Evolutionary conservation across 1,140 invertebrate species (phyloP).

Genomic region (Coenobita brevimanus): DNA sequence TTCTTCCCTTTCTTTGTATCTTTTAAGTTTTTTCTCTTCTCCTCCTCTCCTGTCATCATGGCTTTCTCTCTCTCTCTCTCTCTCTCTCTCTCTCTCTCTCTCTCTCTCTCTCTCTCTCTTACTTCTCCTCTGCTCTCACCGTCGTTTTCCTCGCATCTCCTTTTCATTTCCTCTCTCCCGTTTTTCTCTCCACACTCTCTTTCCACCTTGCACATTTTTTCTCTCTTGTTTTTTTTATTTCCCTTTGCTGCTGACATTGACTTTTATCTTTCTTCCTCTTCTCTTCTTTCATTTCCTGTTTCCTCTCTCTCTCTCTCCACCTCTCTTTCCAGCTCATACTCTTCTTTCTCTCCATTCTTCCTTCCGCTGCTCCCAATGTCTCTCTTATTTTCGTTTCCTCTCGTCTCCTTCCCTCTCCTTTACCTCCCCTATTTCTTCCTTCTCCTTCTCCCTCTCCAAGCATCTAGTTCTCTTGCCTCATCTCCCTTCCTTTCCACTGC

Average conservation of each 20-base stretch:
- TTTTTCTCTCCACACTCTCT: neutral
- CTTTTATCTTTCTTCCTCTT: neutral
- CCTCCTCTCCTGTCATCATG: neutral
- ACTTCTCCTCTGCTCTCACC: too few species aligned
- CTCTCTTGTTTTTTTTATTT: too few species aligned
- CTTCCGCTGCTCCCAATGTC: neutral
- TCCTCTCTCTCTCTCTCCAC: neutral
- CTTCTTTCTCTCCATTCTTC: neutral
- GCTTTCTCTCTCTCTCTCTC: conserved; percentile 4
- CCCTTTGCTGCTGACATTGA: too few species aligned
- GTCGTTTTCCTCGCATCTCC: neutral
- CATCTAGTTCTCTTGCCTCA: neutral
- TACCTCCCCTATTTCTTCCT: neutral
- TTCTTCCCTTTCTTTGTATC: too few species aligned
- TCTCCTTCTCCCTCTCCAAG: neutral
- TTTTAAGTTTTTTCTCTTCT: neutral
- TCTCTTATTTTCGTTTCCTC: too few species aligned
- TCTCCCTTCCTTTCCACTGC: too few species aligned
- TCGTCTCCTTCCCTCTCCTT: too few species aligned
- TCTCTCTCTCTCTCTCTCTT: too few species aligned
- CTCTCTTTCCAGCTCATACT: neutral
- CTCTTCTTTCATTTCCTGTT: too few species aligned
- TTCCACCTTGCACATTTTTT: neutral
- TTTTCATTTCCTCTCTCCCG: neutral
- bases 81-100: neutral